Percentiles rank a stretch among this genome's conserved stretches.
phyloP scores from a whole-genome alignment of 2,888 invertebrate genomes.

The Lobophora halterata region DNA sequence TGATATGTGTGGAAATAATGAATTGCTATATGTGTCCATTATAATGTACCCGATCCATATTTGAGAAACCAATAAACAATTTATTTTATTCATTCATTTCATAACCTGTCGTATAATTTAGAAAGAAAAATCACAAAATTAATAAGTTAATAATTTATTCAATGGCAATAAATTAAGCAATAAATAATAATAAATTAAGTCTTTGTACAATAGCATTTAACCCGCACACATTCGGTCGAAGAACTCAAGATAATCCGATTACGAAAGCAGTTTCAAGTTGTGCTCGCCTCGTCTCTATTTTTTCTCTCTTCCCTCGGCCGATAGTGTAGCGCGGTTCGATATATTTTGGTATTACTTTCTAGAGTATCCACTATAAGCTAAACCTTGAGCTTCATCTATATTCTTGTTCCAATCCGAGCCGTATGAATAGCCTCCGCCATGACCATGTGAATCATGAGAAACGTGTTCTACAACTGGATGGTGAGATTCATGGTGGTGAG shows the following conservation, averaged over 20 bases:
- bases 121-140: background rate
- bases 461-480: slow-evolving; percentile 82
- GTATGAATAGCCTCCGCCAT: slow-evolving; percentile 56
- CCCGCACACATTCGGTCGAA: no score
- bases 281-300: no score
- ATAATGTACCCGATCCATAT: no score
- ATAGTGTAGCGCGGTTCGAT: no score
- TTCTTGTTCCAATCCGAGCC: slow-evolving; percentile 78
- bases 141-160: slow-evolving; percentile 53
- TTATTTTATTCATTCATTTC: no score
- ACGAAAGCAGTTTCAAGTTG: no score
- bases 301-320: no score
- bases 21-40: no score
- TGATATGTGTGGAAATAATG: no score
- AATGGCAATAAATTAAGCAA: slow-evolving; percentile 70
- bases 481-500: slow-evolving; percentile 80
- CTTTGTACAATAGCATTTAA: slow-evolving; percentile 66
- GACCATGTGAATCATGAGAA: slow-evolving; percentile 60
- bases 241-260: no score
- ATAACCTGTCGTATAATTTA: no score
- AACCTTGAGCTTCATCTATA: slow-evolving; percentile 83
- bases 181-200: slow-evolving; percentile 55
- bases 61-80: no score
- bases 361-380: slow-evolving; percentile 86
- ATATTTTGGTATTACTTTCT: slow-evolving; percentile 30